Base-by-base conservation (phyloP, 2,113 vertebrate species). In the Megalops atlanticus region DNA sequence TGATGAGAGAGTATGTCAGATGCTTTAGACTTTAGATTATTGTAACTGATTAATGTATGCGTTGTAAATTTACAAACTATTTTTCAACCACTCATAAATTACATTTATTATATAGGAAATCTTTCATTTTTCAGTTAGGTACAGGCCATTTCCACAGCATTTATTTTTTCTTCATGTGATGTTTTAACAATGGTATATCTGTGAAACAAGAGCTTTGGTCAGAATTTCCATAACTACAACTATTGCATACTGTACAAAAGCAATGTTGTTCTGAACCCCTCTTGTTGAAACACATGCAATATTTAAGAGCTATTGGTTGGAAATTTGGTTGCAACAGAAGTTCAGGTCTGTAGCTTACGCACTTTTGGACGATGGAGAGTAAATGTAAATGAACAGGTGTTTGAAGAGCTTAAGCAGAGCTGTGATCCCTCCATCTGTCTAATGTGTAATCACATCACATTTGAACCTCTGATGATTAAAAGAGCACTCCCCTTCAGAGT, bases 341-440 rank as follows among this genome's bases (percentile, higher is more conserved):
- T 64, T 64, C n/a, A 64, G 58, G 58, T 64, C 58, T 27, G 58
- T 45, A 64, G 31, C n/a, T 2, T n/a, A 64, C n/a, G 31, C 58
- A 64, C 12, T 64, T 24, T 21, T 31, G n/a, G 58, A 64, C 24
- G 31, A 64, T 8, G 24, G 52, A 21, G 24, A 58, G 52, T 58
- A n/a, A 64, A 64, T 31, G 52, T 58, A n/a, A 64, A 64, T 31
- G 58, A 81, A 75, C 80, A 81, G 80, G 80, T 81, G 80, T 64
- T 27, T 35, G 80, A 14, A n/a, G 15, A 39, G 69, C 41, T 71
- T 75, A 81, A 81, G 21, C 80, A 58, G 49, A 81, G 76, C 75
- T 33, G 31, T 2, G 6, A 7, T 41, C 16, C 11, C 36, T 38
- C 81, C 81, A 72, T 78, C 75, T 64, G 58, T 64, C 38, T 15